These are phyloP conservation scores for Tenodera sinensis DNA, from an alignment of 2,888 invertebrate species.

Conservation along the genomic window DNA sequence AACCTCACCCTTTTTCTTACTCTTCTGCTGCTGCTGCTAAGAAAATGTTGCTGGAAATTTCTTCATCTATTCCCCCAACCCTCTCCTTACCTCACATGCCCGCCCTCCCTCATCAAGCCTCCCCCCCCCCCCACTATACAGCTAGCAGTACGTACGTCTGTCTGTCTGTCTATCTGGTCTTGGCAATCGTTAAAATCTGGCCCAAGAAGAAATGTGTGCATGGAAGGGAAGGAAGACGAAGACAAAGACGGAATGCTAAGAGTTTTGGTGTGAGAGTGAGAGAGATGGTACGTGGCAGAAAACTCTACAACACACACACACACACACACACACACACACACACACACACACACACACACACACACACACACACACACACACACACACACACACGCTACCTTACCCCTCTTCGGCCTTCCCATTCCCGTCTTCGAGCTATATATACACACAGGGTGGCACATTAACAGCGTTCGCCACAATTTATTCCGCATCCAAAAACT, in stretches of 20 bases:
- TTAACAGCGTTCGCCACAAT: slow-evolving; percentile 7
- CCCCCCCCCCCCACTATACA: slow-evolving; percentile 34
- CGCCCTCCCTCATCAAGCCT: slow-evolving; percentile 39
- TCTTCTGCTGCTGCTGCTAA: slow-evolving; percentile 26
- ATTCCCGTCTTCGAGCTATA: slow-evolving; percentile 1
- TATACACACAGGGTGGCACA: slow-evolving; percentile 29
- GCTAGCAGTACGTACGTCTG: slow-evolving; percentile 27
- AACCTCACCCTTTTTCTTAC: not conserved
- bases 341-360: no score
- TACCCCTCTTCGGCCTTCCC: not conserved
- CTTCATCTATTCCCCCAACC: slow-evolving; percentile 53
- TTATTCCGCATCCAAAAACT: not conserved
- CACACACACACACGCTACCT: not conserved
- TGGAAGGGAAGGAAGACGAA: slow-evolving; percentile 24
- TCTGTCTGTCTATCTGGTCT: slow-evolving; percentile 28
- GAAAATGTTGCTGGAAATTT: slow-evolving; percentile 60
- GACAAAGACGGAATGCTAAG: slow-evolving; percentile 32
- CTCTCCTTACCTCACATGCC: slow-evolving; percentile 36
- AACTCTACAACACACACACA: slow-evolving; percentile 30
- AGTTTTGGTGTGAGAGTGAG: slow-evolving; percentile 34
- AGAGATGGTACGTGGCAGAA: slow-evolving; percentile 33
- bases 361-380: no score
- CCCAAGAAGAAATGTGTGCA: slow-evolving; percentile 37
- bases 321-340: no score
- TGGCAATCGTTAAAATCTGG: slow-evolving; percentile 49